Conservation (phyloP, 1,140 invertebrate species). For the Globodera rostochiensis region DNA sequence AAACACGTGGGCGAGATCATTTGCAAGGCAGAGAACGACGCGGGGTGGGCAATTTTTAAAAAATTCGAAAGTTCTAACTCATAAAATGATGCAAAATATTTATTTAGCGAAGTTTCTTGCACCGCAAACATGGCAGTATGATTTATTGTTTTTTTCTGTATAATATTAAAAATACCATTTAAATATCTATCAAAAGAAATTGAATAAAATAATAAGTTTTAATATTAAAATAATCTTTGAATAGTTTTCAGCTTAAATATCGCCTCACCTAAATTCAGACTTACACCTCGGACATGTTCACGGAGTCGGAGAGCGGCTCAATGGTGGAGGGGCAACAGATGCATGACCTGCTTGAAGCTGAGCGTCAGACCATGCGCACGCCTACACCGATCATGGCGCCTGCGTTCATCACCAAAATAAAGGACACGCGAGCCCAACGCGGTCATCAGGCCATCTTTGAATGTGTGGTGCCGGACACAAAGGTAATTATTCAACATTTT, state of each 20-base stretch:
- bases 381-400: constrained; percentile 65
- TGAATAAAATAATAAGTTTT: not conserved
- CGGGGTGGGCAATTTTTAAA: constrained; percentile 56
- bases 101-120: constrained; percentile 65
- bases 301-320: constrained; percentile 62
- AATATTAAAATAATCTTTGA: not conserved
- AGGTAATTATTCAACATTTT: constrained; percentile 48
- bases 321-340: constrained; percentile 46
- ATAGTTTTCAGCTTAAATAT: not conserved
- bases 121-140: constrained; percentile 62
- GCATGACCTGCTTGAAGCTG: constrained; percentile 44
- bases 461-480: constrained; percentile 66
- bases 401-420: constrained; percentile 65
- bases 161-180: not conserved
- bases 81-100: not conserved
- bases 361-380: constrained; percentile 56
- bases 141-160: not conserved
- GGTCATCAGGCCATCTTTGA: constrained; percentile 65
- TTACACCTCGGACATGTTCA: constrained; percentile 65
- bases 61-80: not conserved
- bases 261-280: constrained; percentile 24
- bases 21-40: constrained; percentile 68
- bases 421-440: constrained; percentile 57
- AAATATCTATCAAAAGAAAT: too few relatives aligned
- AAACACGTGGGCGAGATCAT: constrained; percentile 69